phyloP scores from a whole-genome alignment of 2,797 vertebrate species.

The Protosalanx chinensis region DNA sequence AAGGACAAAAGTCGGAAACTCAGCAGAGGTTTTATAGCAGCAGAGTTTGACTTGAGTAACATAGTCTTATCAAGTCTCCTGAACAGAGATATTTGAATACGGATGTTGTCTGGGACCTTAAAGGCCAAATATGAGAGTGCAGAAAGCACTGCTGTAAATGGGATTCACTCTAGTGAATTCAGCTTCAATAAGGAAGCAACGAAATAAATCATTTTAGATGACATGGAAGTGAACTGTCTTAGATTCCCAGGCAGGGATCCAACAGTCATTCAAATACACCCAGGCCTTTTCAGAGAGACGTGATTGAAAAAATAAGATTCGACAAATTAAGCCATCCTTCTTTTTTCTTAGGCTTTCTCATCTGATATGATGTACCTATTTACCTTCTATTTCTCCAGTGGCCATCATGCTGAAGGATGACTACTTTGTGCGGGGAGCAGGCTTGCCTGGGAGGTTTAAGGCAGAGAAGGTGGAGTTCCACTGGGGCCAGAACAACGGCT shows the following conservation, averaged over 20 bases:
- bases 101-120: conserved; percentile 24
- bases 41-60: not conserved
- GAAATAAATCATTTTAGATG: not conserved
- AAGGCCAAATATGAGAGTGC: conserved; percentile 24
- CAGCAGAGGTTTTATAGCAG: not conserved
- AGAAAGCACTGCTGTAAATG: conserved; percentile 14
- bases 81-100: conserved; percentile 27
- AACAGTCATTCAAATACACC: not conserved
- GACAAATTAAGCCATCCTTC: not conserved
- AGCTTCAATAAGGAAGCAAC: not conserved
- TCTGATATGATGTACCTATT: not conserved
- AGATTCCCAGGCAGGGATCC: not conserved
- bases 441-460: conserved; percentile 92
- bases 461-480: conserved; percentile 98
- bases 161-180: not conserved
- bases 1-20: not conserved
- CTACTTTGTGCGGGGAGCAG: conserved; percentile 92
- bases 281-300: not conserved
- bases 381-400: conserved; percentile 67
- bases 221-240: not conserved
- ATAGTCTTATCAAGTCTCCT: conserved; percentile 14
- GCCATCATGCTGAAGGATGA: conserved; percentile 94
- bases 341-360: not conserved
- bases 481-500: conserved; percentile 94
- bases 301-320: not conserved